These are phyloP conservation scores for Drosophila pseudoananassae DNA, from an alignment of 1,140 invertebrate species.

Conservation along the genomic window DNA sequence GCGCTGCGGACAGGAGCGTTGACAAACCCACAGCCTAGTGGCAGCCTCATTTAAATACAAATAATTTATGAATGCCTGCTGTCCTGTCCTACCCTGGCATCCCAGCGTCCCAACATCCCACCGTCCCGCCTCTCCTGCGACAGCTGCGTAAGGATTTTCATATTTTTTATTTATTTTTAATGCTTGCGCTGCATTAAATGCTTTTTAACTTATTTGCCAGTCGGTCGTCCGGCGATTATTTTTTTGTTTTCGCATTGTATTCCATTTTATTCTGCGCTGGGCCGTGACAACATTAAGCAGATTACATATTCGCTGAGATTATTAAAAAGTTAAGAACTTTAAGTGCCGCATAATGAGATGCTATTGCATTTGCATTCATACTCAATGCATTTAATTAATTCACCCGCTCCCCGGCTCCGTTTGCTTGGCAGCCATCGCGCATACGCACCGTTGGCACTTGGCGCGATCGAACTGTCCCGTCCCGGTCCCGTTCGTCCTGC, in stretches of 20 bases:
- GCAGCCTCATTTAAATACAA: slow-evolving; percentile 54
- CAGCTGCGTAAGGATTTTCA: slow-evolving; percentile 41
- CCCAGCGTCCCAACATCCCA: not conserved
- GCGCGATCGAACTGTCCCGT: slow-evolving; percentile 28
- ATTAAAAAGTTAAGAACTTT: slow-evolving; percentile 80
- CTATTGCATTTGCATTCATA: slow-evolving; percentile 69
- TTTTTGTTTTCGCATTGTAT: slow-evolving; percentile 13
- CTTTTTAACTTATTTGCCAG: slow-evolving; percentile 60
- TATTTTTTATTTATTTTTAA: slow-evolving; percentile 68
- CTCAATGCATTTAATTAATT: slow-evolving; percentile 70
- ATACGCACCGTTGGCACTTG: slow-evolving; percentile 40
- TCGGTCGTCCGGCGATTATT: slow-evolving; percentile 4
- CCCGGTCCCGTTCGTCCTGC: slow-evolving; percentile 5
- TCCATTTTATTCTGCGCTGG: slow-evolving; percentile 30
- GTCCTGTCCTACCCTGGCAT: slow-evolving; percentile 6
- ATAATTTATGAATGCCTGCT: slow-evolving; percentile 59
- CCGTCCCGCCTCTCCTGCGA: not conserved
- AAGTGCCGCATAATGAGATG: slow-evolving; percentile 71
- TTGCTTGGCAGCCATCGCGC: slow-evolving; percentile 28
- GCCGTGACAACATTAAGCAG: slow-evolving; percentile 54
- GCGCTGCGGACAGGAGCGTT: slow-evolving; percentile 34
- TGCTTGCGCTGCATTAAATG: slow-evolving; percentile 59
- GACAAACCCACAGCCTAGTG: slow-evolving; percentile 50
- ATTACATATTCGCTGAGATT: slow-evolving; percentile 55
- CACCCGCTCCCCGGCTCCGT: slow-evolving; percentile 9